A percentile compares a stretch with the other conserved stretches of the same genome.
phyloP scores from a whole-genome alignment of 2,113 vertebrate species.

The Geococcyx californianus region DNA sequence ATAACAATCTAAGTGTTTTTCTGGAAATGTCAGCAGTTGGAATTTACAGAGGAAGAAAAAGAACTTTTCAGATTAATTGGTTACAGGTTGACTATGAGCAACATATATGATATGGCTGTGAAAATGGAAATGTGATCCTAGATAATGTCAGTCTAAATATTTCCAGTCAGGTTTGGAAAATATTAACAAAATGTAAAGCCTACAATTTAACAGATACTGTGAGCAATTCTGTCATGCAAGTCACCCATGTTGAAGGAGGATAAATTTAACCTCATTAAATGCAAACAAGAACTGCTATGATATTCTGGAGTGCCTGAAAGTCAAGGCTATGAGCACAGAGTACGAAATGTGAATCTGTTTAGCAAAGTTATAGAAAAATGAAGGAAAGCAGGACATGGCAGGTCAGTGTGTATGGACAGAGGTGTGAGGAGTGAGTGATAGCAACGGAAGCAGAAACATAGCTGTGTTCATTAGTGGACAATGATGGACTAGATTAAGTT shows the following conservation, averaged over 20 bases:
- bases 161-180: not conserved
- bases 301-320: not conserved
- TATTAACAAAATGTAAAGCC: not conserved
- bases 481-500: not conserved
- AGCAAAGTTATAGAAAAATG: not conserved
- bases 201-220: not conserved
- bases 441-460: not conserved
- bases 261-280: not conserved
- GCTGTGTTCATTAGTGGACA: not conserved
- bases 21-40: not conserved
- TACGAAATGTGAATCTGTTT: not conserved
- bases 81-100: not conserved
- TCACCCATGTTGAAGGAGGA: not conserved
- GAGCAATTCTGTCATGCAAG: not conserved
- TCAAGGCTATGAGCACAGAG: not conserved
- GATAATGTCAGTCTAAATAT: not conserved
- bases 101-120: not conserved
- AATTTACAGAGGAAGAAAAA: not conserved
- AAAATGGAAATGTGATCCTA: not conserved
- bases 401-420: not conserved
- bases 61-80: not conserved
- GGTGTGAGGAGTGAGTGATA: not conserved
- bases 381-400: not conserved
- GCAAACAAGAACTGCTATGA: not conserved
- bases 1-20: not conserved